Base-by-base conservation (phyloP, 2,797 vertebrate species). In the Jordanella pulchra region DNA sequence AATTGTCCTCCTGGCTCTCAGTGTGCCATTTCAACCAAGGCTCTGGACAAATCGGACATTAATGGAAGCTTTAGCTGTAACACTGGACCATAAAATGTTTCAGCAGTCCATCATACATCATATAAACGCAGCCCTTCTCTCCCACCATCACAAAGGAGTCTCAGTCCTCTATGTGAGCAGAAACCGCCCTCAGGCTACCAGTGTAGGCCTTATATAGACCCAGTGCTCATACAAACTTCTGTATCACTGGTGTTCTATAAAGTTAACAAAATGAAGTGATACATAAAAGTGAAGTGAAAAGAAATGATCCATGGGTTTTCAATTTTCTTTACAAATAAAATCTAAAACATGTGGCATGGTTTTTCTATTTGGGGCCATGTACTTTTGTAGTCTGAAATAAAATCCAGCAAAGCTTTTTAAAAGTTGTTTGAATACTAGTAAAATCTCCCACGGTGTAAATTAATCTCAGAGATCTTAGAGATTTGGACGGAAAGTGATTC, bases 11-110 rank as follows among this genome's bases (percentile, higher is more conserved):
- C 50, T 12, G 1, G 75, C 25, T 78, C 73, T 80, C 56, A 67
- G 65, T 79, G 42, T 32, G 53, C 23, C 50, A n/a, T 13, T 78
- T 54, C 76, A 53, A 13, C 78, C 70, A 27, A 13, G 30, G 10
- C 74, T 75, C 27, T 13, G 79, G 77, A 87, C 76, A 75, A 83
- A 88, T 79, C 78, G 69, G 81, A 82, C 80, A 76, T 82, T 80
- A 73, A 79, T 53, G 78, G 82, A 86, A 82, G 78, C 77, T 83
- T 81, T 89, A 89, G 76, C 81, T 81, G 80, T 80, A 82, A 55
- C 51, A 42, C 28, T 75, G 3, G 30, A 1, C 39, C 64, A 63
- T 84, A 80, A 83, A 77, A 79, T 83, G 76, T 71, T 50, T 71
- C 58, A 74, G 48, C 67, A 18, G 66, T 64, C 63, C 63, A 21